phyloP scores from a whole-genome alignment of 2,797 vertebrate species.

The Hephaestus fuliginosus region DNA sequence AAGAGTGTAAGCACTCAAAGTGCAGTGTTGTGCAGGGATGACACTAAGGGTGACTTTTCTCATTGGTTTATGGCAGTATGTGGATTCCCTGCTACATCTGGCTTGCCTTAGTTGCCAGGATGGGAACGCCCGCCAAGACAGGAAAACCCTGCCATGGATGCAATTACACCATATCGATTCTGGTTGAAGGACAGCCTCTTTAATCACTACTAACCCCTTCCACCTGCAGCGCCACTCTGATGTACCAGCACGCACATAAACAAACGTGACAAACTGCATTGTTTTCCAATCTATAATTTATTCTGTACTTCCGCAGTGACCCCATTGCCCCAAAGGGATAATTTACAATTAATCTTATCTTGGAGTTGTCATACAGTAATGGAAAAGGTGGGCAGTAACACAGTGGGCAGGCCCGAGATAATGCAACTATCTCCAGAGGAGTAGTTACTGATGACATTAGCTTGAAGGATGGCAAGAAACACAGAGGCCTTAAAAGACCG shows the following conservation, averaged over 20 bases:
- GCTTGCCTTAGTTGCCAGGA: constrained; percentile 35
- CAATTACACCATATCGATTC: constrained; percentile 67
- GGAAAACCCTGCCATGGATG: constrained; percentile 49
- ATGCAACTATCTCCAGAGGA: constrained; percentile 66
- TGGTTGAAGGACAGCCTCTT: constrained; percentile 53
- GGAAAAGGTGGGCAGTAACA: constrained; percentile 43
- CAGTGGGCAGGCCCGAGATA: constrained; percentile 50
- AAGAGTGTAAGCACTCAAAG: background rate
- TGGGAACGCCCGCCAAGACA: constrained; percentile 35
- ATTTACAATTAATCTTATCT: constrained; percentile 57
- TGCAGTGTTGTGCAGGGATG: background rate
- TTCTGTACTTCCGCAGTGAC: constrained; percentile 44
- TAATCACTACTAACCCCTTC: constrained; percentile 42
- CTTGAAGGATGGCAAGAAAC: constrained; percentile 67
- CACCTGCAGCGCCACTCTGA: background rate
- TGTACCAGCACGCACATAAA: constrained; percentile 34
- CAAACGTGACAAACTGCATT: constrained; percentile 48
- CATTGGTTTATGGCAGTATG: constrained; percentile 17
- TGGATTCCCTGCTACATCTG: constrained; percentile 28
- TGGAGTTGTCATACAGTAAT: constrained; percentile 53
- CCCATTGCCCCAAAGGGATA: constrained; percentile 47
- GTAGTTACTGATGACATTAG: constrained; percentile 72
- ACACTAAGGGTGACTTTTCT: background rate
- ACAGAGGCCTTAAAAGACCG: constrained; percentile 66
- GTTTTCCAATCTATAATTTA: constrained; percentile 54